A percentile compares a stretch with the other conserved stretches of the same genome.
phyloP scores from a whole-genome alignment of 2,113 vertebrate species.

The Engraulis encrasicolus region DNA sequence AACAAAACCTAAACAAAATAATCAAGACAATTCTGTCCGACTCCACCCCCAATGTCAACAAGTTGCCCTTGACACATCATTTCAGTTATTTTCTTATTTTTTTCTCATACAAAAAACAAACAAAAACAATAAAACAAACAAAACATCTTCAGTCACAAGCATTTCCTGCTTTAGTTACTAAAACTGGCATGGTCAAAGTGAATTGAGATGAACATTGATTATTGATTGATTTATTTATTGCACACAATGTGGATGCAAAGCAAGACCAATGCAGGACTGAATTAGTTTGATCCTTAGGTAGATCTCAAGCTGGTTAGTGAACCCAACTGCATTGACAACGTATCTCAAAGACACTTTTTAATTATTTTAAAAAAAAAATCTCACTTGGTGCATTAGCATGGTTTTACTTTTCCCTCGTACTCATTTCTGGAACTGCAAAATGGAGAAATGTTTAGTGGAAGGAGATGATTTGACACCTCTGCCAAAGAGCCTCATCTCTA shows the following conservation, averaged over 20 bases:
- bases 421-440: too few species aligned
- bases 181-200: not conserved
- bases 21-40: not conserved
- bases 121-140: not conserved
- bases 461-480: too few species aligned
- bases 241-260: not conserved
- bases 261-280: too few species aligned
- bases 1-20: not conserved
- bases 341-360: too few species aligned
- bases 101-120: not conserved
- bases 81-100: not conserved
- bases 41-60: not conserved
- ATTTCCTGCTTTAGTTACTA: not conserved
- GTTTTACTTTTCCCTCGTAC: too few species aligned
- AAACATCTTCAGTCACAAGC: not conserved
- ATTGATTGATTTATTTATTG: not conserved
- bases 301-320: too few species aligned
- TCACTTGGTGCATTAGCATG: too few species aligned
- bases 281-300: too few species aligned
- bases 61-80: not conserved
- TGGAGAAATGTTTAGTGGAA: too few species aligned
- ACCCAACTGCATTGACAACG: too few species aligned
- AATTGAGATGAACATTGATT: not conserved
- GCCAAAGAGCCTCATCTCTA: not conserved
- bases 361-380: too few species aligned